Evolutionary conservation across 1,140 invertebrate species (phyloP).

Genomic region (Drosophila mojavensis): DNA sequence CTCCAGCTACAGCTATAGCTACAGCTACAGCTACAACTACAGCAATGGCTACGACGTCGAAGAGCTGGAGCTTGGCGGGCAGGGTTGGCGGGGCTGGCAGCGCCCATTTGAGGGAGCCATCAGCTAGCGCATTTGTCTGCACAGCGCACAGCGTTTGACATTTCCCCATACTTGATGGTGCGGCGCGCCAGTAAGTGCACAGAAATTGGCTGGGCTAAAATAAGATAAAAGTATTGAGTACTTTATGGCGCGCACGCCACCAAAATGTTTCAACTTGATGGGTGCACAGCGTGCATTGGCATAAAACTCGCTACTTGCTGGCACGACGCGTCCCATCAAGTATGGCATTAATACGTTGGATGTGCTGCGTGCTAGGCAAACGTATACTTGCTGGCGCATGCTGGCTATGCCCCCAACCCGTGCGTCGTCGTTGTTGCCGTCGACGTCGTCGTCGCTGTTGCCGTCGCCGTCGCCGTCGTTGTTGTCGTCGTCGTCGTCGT

Average conservation of each 20-base stretch:
- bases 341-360: slow-evolving; percentile 43
- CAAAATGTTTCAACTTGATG: slow-evolving; percentile 72
- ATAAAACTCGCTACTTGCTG: slow-evolving; percentile 56
- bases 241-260: slow-evolving; percentile 79
- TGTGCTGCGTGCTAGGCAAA: slow-evolving; percentile 21
- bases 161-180: slow-evolving; percentile 81
- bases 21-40: slow-evolving; percentile 61
- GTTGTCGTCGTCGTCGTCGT: slow-evolving; percentile 19
- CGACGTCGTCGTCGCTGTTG: slow-evolving; percentile 35
- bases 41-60: slow-evolving; percentile 34
- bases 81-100: slow-evolving; percentile 62
- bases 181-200: slow-evolving; percentile 69
- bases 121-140: slow-evolving; percentile 67
- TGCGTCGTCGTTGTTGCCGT: slow-evolving; percentile 42
- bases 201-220: slow-evolving; percentile 46
- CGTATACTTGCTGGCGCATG: slow-evolving; percentile 60
- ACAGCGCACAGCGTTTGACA: slow-evolving; percentile 77
- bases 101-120: slow-evolving; percentile 80
- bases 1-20: slow-evolving; percentile 51
- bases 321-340: slow-evolving; percentile 64
- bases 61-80: slow-evolving; percentile 53
- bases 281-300: slow-evolving; percentile 11
- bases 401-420: slow-evolving; percentile 58
- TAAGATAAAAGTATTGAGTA: slow-evolving; percentile 64
- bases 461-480: slow-evolving; percentile 38